Evolutionary conservation across 2,888 invertebrate genomes (phyloP).

Genomic region (Calliopum simillimum): DNA sequence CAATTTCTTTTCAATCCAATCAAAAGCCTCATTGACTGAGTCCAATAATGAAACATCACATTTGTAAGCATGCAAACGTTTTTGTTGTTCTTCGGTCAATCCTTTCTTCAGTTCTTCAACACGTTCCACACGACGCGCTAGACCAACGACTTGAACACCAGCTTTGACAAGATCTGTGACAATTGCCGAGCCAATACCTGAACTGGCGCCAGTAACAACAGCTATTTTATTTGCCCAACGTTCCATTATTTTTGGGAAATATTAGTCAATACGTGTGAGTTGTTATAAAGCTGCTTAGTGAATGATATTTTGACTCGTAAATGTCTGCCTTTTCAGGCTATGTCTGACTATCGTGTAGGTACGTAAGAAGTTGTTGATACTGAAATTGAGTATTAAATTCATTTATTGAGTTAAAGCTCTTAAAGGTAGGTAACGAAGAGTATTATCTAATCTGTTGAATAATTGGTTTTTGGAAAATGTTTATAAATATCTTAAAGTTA

Average conservation of each 20-base stretch:
- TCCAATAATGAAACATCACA: slow-evolving; percentile 71
- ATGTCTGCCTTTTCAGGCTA: no score
- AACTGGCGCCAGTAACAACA: slow-evolving; percentile 75
- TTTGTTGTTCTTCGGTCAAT: slow-evolving; percentile 49
- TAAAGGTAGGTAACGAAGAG: no score
- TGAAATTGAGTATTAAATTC: no score
- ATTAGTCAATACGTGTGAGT: not conserved
- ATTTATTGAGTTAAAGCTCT: no score
- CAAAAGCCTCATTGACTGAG: slow-evolving; percentile 71
- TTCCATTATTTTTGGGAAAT: slow-evolving; percentile 67
- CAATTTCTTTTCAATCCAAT: slow-evolving; percentile 67
- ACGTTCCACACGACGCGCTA: slow-evolving; percentile 69
- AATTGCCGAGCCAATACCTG: slow-evolving; percentile 72
- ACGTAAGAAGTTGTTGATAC: no score
- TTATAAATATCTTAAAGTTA: no score
- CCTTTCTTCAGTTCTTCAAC: slow-evolving; percentile 59
- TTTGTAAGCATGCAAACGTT: slow-evolving; percentile 57
- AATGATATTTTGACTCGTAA: no score
- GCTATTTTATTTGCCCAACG: slow-evolving; percentile 73
- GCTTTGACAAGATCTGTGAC: slow-evolving; percentile 66
- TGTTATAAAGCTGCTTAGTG: no score
- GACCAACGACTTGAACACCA: slow-evolving; percentile 71
- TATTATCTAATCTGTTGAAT: no score
- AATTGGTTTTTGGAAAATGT: no score
- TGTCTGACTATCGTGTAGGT: no score